Evolutionary conservation across 1,140 invertebrate species (phyloP).

Genomic region (Caenorhabditis brenneri): DNA sequence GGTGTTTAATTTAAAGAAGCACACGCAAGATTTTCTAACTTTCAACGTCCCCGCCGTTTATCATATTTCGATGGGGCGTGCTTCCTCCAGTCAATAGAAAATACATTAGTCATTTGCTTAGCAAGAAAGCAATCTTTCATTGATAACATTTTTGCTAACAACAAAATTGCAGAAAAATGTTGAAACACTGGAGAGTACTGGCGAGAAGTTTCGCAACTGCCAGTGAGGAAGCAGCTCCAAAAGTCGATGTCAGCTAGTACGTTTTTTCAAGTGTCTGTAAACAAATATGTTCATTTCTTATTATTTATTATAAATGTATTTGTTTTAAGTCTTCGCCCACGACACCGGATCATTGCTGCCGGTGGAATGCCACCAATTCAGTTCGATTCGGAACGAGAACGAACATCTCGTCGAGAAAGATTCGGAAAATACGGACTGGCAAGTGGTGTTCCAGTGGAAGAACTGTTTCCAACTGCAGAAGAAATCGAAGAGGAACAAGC

Average conservation of each 20-base stretch:
- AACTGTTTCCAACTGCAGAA: constrained; percentile 69
- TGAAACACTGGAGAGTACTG: neutral
- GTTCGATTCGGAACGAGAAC: constrained; percentile 65
- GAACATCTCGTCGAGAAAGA: constrained; percentile 53
- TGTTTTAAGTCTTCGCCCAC: constrained; percentile 59
- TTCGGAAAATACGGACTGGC: constrained; percentile 64
- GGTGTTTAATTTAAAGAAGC: too few relatives aligned
- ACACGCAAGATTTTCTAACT: too few relatives aligned
- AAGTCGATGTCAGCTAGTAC: constrained; percentile 7
- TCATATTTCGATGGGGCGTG: neutral
- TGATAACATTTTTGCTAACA: neutral
- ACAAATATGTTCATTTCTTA: neutral
- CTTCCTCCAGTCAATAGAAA: neutral
- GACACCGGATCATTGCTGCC: constrained; percentile 63
- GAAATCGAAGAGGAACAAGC: constrained; percentile 66
- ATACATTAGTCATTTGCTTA: too few relatives aligned
- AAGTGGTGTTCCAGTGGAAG: constrained; percentile 63
- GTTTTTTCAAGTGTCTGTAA: neutral
- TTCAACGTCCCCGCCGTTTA: too few relatives aligned
- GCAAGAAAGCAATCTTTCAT: too few relatives aligned
- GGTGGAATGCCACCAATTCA: constrained; percentile 66
- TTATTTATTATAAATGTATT: neutral
- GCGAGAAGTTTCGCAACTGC: constrained; percentile 15
- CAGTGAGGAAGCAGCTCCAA: neutral
- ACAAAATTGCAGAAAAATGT: neutral